Conservation (phyloP, 2,797 vertebrate genomes). For the Rhinella marina region DNA sequence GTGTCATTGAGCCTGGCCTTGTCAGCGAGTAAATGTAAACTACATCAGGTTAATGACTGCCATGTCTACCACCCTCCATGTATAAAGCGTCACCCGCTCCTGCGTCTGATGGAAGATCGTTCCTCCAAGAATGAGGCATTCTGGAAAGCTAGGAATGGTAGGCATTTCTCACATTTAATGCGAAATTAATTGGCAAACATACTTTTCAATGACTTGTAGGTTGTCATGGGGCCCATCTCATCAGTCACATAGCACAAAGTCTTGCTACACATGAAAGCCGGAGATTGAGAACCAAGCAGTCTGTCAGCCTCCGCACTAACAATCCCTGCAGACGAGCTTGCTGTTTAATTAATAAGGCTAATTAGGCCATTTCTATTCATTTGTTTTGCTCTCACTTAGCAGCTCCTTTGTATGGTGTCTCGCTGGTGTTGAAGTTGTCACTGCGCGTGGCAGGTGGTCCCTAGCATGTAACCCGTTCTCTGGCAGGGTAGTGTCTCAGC, state of each 20-base stretch:
- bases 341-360: conserved; percentile 62
- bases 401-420: conserved; percentile 55
- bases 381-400: conserved; percentile 60
- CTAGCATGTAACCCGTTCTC: conserved; percentile 8
- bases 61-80: conserved; percentile 12
- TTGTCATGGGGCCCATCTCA: conserved; percentile 29
- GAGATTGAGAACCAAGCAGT: conserved; percentile 1
- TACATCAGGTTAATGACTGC: neutral
- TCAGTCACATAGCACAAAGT: conserved; percentile 15
- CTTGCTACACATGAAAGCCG: conserved; percentile 33
- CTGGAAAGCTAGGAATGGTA: neutral
- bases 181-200: conserved; percentile 30
- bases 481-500: conserved; percentile 22
- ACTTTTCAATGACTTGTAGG: conserved; percentile 28
- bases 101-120: neutral
- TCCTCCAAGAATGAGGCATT: neutral
- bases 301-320: conserved; percentile 48
- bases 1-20: neutral
- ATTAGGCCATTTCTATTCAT: conserved; percentile 59
- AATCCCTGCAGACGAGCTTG: conserved; percentile 46
- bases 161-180: conserved; percentile 20
- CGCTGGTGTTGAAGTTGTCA: conserved; percentile 49
- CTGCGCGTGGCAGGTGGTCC: conserved; percentile 53
- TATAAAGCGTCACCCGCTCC: neutral
- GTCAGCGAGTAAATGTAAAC: conserved; percentile 5